phyloP scores from a whole-genome alignment of 2,888 invertebrate genomes.

The Silvanus unidentatus region DNA sequence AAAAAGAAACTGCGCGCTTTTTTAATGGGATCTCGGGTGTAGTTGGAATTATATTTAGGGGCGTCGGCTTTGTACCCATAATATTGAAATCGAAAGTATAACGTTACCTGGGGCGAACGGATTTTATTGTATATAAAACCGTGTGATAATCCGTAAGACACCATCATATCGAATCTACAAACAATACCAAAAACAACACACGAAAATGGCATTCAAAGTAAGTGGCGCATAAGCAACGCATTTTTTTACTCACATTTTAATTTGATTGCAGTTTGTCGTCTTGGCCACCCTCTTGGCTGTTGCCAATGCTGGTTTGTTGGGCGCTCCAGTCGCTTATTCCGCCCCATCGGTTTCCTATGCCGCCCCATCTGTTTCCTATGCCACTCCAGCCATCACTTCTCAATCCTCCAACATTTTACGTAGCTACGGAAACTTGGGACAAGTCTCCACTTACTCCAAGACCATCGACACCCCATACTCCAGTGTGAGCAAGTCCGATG shows the following conservation, averaged over 20 bases:
- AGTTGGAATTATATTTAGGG: constrained; percentile 2
- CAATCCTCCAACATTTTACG: constrained; percentile 58
- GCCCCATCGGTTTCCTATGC: constrained; percentile 41
- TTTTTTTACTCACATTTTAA: constrained; percentile 4
- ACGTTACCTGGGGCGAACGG: constrained; percentile 10
- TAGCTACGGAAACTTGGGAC: constrained; percentile 62
- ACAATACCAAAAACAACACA: constrained; percentile 4
- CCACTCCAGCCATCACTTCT: constrained; percentile 52
- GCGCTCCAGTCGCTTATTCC: constrained; percentile 47
- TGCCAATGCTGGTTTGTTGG: constrained; percentile 44
- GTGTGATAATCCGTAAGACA: too few relatives aligned
- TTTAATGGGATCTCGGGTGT: too few relatives aligned
- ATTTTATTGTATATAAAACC: too few relatives aligned
- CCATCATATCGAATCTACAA: too few relatives aligned
- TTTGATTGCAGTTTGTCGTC: constrained; percentile 46
- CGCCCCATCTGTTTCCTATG: constrained; percentile 43
- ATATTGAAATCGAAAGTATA: constrained; percentile 16
- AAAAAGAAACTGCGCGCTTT: too few relatives aligned
- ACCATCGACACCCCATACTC: constrained; percentile 68
- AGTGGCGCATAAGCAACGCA: neutral
- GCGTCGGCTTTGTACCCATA: constrained; percentile 11
- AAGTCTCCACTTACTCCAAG: constrained; percentile 64
- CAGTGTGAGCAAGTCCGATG: constrained; percentile 63
- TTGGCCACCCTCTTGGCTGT: constrained; percentile 47
- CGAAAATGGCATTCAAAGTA: constrained; percentile 16